Evolutionary conservation across 1,140 invertebrate genomes (phyloP).

Genomic region (Papilio machaon): DNA sequence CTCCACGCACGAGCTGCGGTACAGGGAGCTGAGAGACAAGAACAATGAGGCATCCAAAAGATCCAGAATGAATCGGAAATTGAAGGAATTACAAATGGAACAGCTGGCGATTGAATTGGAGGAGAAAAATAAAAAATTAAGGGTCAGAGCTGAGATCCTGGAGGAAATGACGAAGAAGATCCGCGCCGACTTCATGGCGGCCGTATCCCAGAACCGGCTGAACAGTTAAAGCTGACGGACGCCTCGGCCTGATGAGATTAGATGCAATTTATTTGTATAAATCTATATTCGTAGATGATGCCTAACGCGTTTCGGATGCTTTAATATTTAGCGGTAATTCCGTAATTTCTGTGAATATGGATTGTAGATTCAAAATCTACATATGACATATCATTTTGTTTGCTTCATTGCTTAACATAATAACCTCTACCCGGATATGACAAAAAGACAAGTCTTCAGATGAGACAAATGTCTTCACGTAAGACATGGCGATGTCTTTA

Average conservation of each 20-base stretch:
- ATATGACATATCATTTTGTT: constrained; percentile 26
- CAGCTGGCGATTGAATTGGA: constrained; percentile 71
- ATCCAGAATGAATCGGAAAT: constrained; percentile 87
- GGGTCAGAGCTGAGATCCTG: constrained; percentile 67
- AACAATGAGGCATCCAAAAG: constrained; percentile 90
- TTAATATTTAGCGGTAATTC: constrained; percentile 25
- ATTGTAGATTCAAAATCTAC: constrained; percentile 26
- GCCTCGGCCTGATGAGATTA: constrained; percentile 1
- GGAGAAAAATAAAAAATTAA: constrained; percentile 73
- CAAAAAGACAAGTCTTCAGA: constrained; percentile 12
- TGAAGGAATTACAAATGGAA: constrained; percentile 83
- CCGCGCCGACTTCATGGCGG: constrained; percentile 72
- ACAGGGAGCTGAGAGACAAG: constrained; percentile 86
- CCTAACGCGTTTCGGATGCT: constrained; percentile 29
- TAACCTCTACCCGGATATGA: constrained; percentile 42
- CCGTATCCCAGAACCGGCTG: constrained; percentile 62
- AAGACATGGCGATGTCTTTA: background rate
- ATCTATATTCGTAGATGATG: constrained; percentile 55
- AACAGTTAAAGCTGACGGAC: constrained; percentile 20
- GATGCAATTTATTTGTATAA: constrained; percentile 42
- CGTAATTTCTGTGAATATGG: constrained; percentile 38
- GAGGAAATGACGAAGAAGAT: constrained; percentile 75
- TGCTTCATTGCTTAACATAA: constrained; percentile 36
- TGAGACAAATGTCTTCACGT: background rate
- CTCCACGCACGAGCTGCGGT: constrained; percentile 77